Percentiles rank a stretch among this genome's conserved stretches.
These are phyloP conservation scores for Andrena flavipes DNA, from an alignment of 2,888 invertebrate species.

Conservation along the genomic window DNA sequence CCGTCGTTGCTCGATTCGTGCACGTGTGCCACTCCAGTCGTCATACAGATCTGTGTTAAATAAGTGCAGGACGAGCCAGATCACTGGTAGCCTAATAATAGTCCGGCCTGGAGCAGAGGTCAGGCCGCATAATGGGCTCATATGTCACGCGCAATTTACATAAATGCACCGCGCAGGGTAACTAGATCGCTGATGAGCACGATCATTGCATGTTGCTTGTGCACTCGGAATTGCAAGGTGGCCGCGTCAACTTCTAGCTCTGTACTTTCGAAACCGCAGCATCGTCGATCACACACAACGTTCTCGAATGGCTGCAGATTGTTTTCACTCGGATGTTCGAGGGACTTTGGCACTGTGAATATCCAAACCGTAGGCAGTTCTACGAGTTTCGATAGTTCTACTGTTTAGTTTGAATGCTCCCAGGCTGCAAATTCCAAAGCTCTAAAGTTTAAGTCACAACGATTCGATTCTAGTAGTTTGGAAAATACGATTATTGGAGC, in stretches of 20 bases:
- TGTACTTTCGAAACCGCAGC: neutral
- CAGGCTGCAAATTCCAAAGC: too few relatives aligned
- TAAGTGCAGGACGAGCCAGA: constrained; percentile 55
- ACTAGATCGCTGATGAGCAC: constrained; percentile 59
- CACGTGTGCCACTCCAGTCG: constrained; percentile 10
- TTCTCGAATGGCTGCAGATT: neutral
- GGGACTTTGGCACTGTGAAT: neutral
- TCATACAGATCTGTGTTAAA: constrained; percentile 43
- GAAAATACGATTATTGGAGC: too few relatives aligned
- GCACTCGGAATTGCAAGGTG: constrained; percentile 25
- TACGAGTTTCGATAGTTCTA: too few relatives aligned
- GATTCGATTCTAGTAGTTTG: too few relatives aligned
- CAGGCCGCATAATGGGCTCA: constrained; percentile 61
- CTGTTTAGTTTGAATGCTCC: too few relatives aligned
- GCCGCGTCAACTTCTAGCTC: constrained; percentile 19
- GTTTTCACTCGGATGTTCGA: neutral
- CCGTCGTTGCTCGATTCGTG: neutral
- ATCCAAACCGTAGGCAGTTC: too few relatives aligned
- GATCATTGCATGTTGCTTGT: constrained; percentile 35
- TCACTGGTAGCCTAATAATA: constrained; percentile 70
- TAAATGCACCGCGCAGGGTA: constrained; percentile 53
- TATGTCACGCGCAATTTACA: constrained; percentile 54
- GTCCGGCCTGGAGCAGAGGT: constrained; percentile 47
- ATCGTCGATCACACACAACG: neutral
- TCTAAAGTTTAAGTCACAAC: too few relatives aligned